Evolutionary conservation across 2,888 invertebrate species (phyloP), one percentile per base, ranked within the genome.

Genomic region (Sturmia bella): DNA sequence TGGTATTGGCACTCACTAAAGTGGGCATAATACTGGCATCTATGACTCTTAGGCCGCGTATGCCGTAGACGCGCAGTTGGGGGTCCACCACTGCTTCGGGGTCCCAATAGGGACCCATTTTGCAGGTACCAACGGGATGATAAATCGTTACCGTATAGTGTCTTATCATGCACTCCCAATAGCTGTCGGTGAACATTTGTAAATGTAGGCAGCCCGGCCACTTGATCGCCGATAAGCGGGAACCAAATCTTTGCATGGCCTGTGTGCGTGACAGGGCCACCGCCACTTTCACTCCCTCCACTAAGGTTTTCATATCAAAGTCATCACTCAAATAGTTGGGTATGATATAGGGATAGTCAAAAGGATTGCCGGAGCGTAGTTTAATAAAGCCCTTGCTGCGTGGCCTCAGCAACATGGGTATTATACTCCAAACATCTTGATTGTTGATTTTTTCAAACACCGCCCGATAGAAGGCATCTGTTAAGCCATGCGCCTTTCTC

Each of bases 41-140:
- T 80, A 96, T 94, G 0, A 97, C 96, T 13, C 97, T 91, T 4
- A 97, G 90, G 0, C 96, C 95, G 84, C 94, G 93, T 0, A 96
- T 92, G 0, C 96, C 97, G 86, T 96, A 96, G 0, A 97, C 96
- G 70, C 94, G 91, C 7, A 96, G 90, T 86, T 96, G 94, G 1
- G 95, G 94, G 89, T 97, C 96, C 0, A 97, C 96, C 0, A 97
- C 97, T 0, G 96, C 96, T 6, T 94, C 94, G 13, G 93, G 93
- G 87, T 97, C 97, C 95, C 95, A 96, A 85, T 94, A 94, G 0
- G 97, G 96, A 0, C 97, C 97, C 97, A 97, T 97, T 88, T 96
- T 97, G 54, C 95, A 95, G 0, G 97, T 97, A 0, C 97, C 97
- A 0, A 95, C 94, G 0, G 96, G 96, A 91, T 96, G 96, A 87